phyloP scores from a whole-genome alignment of 2,113 vertebrate species.

The Myxocyprinus asiaticus region DNA sequence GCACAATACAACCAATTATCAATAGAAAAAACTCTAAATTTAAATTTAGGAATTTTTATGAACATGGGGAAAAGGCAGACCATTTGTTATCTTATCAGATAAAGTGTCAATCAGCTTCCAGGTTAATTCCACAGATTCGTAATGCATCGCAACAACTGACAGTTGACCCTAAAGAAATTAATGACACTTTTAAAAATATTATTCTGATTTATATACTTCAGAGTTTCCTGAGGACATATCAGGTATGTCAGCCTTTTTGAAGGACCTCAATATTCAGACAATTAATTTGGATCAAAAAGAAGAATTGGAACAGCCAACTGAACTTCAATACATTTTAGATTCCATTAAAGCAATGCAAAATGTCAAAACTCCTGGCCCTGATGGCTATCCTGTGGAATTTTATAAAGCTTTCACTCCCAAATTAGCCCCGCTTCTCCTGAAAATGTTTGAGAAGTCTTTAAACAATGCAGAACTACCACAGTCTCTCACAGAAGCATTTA shows the following conservation, averaged over 20 bases:
- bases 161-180: constrained; percentile 3
- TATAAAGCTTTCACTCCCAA: no score
- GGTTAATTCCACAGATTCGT: neutral
- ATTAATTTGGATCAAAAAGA: neutral
- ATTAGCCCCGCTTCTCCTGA: no score
- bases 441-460: no score
- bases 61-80: neutral
- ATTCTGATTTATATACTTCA: neutral
- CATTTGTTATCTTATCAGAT: neutral
- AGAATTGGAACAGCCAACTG: neutral
- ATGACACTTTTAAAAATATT: neutral
- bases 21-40: neutral
- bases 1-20: neutral
- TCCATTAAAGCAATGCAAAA: no score
- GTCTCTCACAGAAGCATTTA: neutral
- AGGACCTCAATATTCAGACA: neutral
- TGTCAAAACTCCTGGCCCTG: no score
- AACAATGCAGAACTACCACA: neutral
- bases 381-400: no score
- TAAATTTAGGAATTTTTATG: neutral
- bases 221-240: neutral
- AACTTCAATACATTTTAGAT: neutral
- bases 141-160: neutral
- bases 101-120: no score
- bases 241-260: neutral